Percentiles rank a stretch among this genome's conserved stretches.
Conservation (phyloP, 2,888 invertebrate species). For the Steinernema scapterisci region DNA sequence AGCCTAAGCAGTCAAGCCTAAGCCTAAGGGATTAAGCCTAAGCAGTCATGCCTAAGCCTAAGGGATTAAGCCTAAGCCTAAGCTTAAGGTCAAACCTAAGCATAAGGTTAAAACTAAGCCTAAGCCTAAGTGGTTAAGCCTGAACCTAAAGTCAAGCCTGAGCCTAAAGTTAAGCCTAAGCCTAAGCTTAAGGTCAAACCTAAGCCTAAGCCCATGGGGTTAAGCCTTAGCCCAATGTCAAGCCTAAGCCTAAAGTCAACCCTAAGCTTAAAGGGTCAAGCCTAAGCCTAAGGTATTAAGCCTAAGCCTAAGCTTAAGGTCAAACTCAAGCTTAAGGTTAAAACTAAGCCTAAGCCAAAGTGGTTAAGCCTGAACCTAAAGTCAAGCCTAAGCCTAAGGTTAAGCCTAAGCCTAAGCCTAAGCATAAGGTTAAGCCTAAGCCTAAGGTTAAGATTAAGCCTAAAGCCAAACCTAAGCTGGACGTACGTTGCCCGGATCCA, state of each 20-base stretch:
- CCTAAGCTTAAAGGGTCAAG: slow-evolving; percentile 29
- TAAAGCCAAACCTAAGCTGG: slow-evolving; percentile 22
- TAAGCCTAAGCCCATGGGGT: background rate
- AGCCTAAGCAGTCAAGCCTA: no score
- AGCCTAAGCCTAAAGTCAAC: slow-evolving; percentile 26
- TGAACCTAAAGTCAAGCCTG: background rate
- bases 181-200: background rate
- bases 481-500: no score
- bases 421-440: slow-evolving; percentile 2
- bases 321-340: slow-evolving; percentile 2
- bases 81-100: background rate
- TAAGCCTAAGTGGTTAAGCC: slow-evolving; percentile 13
- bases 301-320: slow-evolving; percentile 1
- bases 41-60: slow-evolving; percentile 5
- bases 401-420: slow-evolving; percentile 9
- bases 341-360: slow-evolving; percentile 18
- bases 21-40: background rate
- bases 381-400: background rate
- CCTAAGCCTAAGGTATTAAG: background rate
- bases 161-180: background rate
- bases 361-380: background rate
- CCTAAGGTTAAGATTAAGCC: slow-evolving; percentile 17
- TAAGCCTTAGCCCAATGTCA: background rate
- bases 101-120: slow-evolving; percentile 12
- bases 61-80: background rate